Evolutionary conservation across 2,113 vertebrate genomes (phyloP).

Genomic region (Gymnocephalus cernua): DNA sequence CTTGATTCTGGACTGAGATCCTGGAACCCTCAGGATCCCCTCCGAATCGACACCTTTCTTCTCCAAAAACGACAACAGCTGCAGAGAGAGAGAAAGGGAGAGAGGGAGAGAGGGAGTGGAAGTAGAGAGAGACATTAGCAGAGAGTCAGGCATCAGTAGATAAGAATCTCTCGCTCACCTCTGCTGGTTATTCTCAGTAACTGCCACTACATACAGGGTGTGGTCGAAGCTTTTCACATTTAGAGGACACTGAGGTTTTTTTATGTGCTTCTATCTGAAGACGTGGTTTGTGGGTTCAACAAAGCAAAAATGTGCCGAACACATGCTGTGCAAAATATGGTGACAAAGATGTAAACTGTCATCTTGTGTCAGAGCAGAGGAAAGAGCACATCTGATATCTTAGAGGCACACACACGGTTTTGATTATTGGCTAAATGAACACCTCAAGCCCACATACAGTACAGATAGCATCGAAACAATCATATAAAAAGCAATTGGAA

Average conservation of each 20-base stretch:
- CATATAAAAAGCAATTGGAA: not conserved
- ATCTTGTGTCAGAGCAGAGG: not conserved
- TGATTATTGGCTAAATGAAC: not conserved
- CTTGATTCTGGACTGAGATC: slow-evolving; percentile 93
- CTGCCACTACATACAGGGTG: slow-evolving; percentile 66
- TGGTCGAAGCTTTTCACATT: slow-evolving; percentile 53
- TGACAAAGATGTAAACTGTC: not conserved
- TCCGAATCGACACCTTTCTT: slow-evolving; percentile 90
- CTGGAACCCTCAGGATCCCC: slow-evolving; percentile 92
- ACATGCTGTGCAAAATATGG: not conserved
- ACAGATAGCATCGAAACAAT: not conserved
- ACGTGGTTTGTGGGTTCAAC: not conserved
- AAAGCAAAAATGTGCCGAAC: not conserved
- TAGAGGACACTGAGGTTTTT: slow-evolving; percentile 2
- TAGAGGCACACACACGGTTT: not conserved
- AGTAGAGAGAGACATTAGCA: slow-evolving; percentile 35
- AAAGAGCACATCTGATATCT: not conserved
- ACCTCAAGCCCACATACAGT: not conserved
- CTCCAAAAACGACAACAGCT: slow-evolving; percentile 92
- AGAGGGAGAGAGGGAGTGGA: slow-evolving; percentile 2
- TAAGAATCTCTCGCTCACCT: slow-evolving; percentile 69
- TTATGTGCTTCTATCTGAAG: slow-evolving; percentile 10
- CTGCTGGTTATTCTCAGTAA: slow-evolving; percentile 75
- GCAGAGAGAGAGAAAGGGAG: slow-evolving; percentile 46
- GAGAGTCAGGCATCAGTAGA: slow-evolving; percentile 20